Evolutionary conservation across 2,797 vertebrate species (phyloP).

Genomic region (Rachycentron canadum): DNA sequence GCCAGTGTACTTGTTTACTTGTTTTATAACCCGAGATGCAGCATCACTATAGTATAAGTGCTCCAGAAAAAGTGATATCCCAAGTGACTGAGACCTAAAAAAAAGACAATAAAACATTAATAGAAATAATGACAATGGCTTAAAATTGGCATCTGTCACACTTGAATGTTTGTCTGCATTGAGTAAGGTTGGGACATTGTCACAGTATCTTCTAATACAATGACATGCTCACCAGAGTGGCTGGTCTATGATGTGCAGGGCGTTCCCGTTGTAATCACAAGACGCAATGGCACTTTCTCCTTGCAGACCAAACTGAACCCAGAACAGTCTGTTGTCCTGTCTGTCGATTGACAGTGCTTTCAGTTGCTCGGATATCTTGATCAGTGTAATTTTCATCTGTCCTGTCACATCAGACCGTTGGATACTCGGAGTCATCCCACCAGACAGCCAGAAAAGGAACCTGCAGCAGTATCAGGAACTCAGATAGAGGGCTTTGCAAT

Average conservation of each 20-base stretch:
- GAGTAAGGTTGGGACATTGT: neutral
- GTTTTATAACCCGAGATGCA: slow-evolving; percentile 84
- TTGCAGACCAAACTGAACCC: slow-evolving; percentile 84
- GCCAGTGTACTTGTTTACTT: slow-evolving; percentile 89
- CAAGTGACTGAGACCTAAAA: slow-evolving; percentile 81
- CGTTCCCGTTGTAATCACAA: slow-evolving; percentile 89
- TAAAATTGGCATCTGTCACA: neutral
- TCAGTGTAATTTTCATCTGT: slow-evolving; percentile 73
- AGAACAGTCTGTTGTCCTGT: slow-evolving; percentile 87
- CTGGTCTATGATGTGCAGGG: slow-evolving; percentile 80
- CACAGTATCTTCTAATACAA: neutral
- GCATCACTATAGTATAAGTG: slow-evolving; percentile 88
- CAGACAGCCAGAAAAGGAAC: slow-evolving; percentile 92
- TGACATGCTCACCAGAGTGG: slow-evolving; percentile 80
- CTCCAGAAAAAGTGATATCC: slow-evolving; percentile 88
- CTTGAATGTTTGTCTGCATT: neutral
- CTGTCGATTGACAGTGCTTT: slow-evolving; percentile 86
- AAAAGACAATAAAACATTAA: slow-evolving; percentile 4
- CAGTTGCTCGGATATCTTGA: slow-evolving; percentile 81
- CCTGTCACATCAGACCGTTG: slow-evolving; percentile 81
- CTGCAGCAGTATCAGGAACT: slow-evolving; percentile 75
- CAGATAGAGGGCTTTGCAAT: neutral
- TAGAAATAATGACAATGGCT: neutral
- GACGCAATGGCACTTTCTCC: slow-evolving; percentile 85
- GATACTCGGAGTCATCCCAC: slow-evolving; percentile 82